A percentile compares a stretch with the other conserved stretches of the same genome.
phyloP scores from a whole-genome alignment of 1,140 invertebrate genomes.

The Ceratosolen solmsi region DNA sequence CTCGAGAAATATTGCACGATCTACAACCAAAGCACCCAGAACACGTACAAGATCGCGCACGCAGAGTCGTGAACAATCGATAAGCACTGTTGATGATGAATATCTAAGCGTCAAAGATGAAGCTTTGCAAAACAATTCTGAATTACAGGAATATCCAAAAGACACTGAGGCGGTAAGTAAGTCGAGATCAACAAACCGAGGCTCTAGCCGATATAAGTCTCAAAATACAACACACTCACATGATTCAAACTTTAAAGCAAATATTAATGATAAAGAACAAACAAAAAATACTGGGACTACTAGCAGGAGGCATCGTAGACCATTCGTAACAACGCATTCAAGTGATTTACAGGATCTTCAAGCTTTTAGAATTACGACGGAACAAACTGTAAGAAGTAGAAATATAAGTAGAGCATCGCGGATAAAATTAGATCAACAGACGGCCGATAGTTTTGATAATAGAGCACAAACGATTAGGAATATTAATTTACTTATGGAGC shows the following conservation, averaged over 20 bases:
- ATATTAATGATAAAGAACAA: conserved; percentile 35
- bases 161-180: conserved; percentile 52
- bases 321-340: conserved; percentile 32
- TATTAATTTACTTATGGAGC: conserved; percentile 13
- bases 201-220: conserved; percentile 62
- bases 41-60: conserved; percentile 51
- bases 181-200: conserved; percentile 59
- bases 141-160: conserved; percentile 48
- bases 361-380: conserved; percentile 55
- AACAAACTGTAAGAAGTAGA: conserved; percentile 38
- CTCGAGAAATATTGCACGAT: conserved; percentile 69
- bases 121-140: conserved; percentile 44
- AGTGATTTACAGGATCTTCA: conserved; percentile 56
- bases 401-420: conserved; percentile 50
- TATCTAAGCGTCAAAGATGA: conserved; percentile 38
- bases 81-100: conserved; percentile 51
- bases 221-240: conserved; percentile 44
- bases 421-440: conserved; percentile 40
- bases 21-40: conserved; percentile 62
- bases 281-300: not conserved
- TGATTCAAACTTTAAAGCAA: conserved; percentile 26
- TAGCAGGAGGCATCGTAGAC: conserved; percentile 45
- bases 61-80: conserved; percentile 62
- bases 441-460: conserved; percentile 18
- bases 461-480: conserved; percentile 15